Conservation (phyloP, 2,888 invertebrate genomes). For the Sarcophaga subvicina region DNA sequence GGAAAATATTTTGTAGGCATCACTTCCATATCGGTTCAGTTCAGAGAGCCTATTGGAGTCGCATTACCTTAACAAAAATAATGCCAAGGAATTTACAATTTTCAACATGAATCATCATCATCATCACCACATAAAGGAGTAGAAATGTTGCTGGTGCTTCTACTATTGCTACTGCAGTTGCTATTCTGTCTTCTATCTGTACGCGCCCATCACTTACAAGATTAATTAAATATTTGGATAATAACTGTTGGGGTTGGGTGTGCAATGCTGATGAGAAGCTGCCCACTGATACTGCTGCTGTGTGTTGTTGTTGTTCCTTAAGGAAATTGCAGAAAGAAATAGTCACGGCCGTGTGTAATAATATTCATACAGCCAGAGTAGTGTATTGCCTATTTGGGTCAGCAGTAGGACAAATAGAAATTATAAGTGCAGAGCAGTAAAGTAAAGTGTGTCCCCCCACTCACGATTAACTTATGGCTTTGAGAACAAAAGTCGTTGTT, state of each 20-base stretch:
- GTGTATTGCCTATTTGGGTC: background rate
- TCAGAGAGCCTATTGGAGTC: constrained; percentile 3
- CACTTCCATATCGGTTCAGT: constrained; percentile 34
- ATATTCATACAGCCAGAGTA: background rate
- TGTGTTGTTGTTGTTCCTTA: no score
- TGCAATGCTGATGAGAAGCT: no score
- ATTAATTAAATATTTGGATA: background rate
- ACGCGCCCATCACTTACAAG: background rate
- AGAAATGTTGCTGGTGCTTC: background rate
- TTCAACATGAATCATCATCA: background rate
- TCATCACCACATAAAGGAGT: no score
- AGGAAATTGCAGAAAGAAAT: background rate
- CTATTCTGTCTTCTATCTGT: background rate
- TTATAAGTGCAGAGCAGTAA: background rate
- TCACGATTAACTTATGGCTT: no score
- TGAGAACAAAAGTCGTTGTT: no score
- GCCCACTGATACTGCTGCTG: no score
- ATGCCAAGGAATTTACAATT: background rate
- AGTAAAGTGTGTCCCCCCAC: no score
- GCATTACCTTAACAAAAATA: constrained; percentile 7
- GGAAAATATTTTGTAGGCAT: constrained; percentile 42
- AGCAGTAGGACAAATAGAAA: background rate
- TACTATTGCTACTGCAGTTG: background rate
- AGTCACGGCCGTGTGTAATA: background rate
- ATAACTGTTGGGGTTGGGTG: background rate